A percentile compares a stretch with the other conserved stretches of the same genome.
Evolutionary conservation across 2,797 vertebrate species (phyloP).

Genomic region (Centroberyx gerrardi): DNA sequence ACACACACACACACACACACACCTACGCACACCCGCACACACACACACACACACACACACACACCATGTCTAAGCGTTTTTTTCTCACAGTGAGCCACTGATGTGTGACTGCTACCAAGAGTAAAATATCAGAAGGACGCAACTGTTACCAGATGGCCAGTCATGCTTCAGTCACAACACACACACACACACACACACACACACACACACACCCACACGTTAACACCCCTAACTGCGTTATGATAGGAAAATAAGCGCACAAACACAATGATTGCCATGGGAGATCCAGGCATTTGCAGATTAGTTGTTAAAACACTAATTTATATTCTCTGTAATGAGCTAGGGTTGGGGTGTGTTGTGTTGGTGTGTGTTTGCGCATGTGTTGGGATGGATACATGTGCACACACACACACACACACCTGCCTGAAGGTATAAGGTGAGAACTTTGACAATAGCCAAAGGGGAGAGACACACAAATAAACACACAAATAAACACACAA

Average conservation of each 20-base stretch:
- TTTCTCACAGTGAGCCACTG: slow-evolving; percentile 29
- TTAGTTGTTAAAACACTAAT: too few species aligned
- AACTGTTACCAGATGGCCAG: slow-evolving; percentile 44
- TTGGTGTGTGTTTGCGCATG: too few species aligned
- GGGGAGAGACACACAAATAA: slow-evolving; percentile 19
- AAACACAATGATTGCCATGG: too few species aligned
- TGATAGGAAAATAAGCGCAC: too few species aligned
- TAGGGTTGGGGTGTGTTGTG: too few species aligned
- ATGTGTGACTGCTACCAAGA: slow-evolving; percentile 29
- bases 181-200: neutral
- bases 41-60: too few species aligned
- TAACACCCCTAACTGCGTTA: too few species aligned
- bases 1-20: neutral
- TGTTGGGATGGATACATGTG: too few species aligned
- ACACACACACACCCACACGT: slow-evolving; percentile 10
- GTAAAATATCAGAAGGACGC: slow-evolving; percentile 21
- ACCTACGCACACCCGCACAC: too few species aligned
- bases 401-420: slow-evolving; percentile 2
- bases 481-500: slow-evolving; percentile 12
- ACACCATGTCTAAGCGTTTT: neutral
- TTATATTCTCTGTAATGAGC: too few species aligned
- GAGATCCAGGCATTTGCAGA: too few species aligned
- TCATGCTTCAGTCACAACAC: slow-evolving; percentile 40
- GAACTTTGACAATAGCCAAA: slow-evolving; percentile 44
- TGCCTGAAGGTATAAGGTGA: slow-evolving; percentile 41